phyloP scores from a whole-genome alignment of 2,797 vertebrate genomes.

The Tenualosa ilisha region DNA sequence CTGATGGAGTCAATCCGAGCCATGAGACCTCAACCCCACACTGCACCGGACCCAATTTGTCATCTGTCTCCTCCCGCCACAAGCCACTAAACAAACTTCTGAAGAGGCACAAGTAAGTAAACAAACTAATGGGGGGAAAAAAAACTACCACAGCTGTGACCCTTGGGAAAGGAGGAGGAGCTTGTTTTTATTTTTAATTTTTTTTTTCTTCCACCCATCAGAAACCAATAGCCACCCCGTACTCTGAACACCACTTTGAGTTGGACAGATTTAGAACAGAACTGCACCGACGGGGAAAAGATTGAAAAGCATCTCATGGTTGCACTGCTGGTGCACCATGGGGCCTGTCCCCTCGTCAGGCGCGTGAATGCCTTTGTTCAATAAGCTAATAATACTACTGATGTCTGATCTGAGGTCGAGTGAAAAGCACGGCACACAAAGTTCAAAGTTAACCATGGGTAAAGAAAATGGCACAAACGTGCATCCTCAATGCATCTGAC shows the following conservation, averaged over 20 bases:
- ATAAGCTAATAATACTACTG: neutral
- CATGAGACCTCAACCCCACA: conserved; percentile 23
- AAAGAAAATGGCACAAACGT: neutral
- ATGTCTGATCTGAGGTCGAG: neutral
- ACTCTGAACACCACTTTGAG: neutral
- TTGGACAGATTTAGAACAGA: neutral
- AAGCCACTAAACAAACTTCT: conserved; percentile 33
- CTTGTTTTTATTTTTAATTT: neutral
- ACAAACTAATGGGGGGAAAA: neutral
- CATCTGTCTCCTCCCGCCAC: conserved; percentile 31
- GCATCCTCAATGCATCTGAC: neutral
- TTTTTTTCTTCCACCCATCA: neutral
- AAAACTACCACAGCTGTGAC: conserved; percentile 5
- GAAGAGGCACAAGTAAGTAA: conserved; percentile 31
- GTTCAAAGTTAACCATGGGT: neutral
- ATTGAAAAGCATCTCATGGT: neutral
- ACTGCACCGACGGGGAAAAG: neutral
- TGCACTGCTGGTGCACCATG: neutral
- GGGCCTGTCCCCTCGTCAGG: neutral
- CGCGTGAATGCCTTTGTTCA: neutral
- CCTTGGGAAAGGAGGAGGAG: neutral
- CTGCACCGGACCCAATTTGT: conserved; percentile 35
- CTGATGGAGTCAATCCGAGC: conserved; percentile 38
- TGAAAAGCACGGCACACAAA: neutral
- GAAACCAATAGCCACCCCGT: neutral